Evolutionary conservation across 2,113 vertebrate species (phyloP), one percentile per base, ranked within the genome.

Genomic region (Naja naja): DNA sequence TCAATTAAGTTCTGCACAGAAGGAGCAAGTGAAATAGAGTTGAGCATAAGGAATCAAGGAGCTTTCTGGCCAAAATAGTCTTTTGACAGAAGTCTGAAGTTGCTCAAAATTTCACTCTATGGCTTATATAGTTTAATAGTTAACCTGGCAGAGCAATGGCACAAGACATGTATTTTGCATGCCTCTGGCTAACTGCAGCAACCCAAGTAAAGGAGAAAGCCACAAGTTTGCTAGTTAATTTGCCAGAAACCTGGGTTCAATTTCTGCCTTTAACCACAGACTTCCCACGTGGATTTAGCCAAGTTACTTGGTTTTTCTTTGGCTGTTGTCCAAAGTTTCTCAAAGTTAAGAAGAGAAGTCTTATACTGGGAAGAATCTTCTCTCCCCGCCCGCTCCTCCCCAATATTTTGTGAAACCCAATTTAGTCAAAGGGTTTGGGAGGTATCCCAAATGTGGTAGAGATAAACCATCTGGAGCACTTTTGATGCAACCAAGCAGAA

Each of bases 211-310:
- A n/a, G 55, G 58, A 85, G 45, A 81, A 90, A 93, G n/a, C 89
- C 92, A 93, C 89, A 93, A 90, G 81, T 93, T 90, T 90, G 92
- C 74, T 64, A 49, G 54, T 43, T 60, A 64, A 56, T 52, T 60
- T 93, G 89, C 89, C 92, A 93, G 89, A 93, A 90, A 93, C 92
- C 92, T 93, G 89, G 89, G 92, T 90, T 93, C 92, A 90, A 90
- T 93, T 90, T 93, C 55, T 5, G 85, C 58, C 81, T 86, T 47
- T 87, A 81, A 87, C 92, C 81, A 93, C 89, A 93, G 45, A 90
- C 81, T 93, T 93, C 92, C 89, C 92, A 93, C 89, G 60, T 85
- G 74, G 81, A 56, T 87, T 93, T 90, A 85, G 92, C 74, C 89
- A 93, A 93, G 89, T 87, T 87, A 60, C 56, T 90, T 93, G 89